Percentiles rank a stretch among this genome's conserved stretches.
Evolutionary conservation across 2,888 invertebrate species (phyloP).

Genomic region (Cancer borealis): DNA sequence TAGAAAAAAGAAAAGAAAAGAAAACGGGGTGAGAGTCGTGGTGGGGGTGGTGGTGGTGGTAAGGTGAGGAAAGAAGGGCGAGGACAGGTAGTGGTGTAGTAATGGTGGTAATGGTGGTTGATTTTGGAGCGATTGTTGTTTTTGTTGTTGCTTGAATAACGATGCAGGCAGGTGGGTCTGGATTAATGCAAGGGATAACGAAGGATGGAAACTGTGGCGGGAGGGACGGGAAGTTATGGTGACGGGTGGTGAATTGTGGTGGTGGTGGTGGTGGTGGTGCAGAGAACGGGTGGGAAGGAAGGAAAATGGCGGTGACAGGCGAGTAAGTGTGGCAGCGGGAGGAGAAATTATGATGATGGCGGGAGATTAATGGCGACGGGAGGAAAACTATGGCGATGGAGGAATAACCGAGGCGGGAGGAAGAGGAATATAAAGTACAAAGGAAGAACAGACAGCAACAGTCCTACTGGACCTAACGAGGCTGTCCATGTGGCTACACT

Average conservation of each 20-base stretch:
- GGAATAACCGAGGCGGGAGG: background rate
- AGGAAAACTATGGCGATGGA: background rate
- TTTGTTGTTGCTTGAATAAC: background rate
- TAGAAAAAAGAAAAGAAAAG: background rate
- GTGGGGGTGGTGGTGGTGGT: background rate
- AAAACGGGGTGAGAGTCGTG: background rate
- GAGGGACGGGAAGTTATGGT: conserved; percentile 30
- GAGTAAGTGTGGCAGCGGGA: conserved; percentile 25
- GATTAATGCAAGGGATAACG: background rate
- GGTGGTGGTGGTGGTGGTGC: background rate
- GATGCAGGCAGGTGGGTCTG: too few relatives aligned
- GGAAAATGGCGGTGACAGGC: background rate
- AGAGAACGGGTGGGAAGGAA: background rate
- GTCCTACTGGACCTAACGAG: too few relatives aligned
- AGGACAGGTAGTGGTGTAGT: background rate
- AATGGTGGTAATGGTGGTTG: background rate
- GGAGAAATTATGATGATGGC: background rate
- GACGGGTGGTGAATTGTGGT: background rate
- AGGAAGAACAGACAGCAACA: too few relatives aligned
- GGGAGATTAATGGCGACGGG: conserved; percentile 6
- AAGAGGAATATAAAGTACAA: background rate
- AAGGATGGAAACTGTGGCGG: background rate
- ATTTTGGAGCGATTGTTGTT: background rate
- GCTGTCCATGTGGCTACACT: too few relatives aligned
- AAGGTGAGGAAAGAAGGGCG: background rate